Evolutionary conservation across 2,888 invertebrate species (phyloP).

Genomic region (Tuta absoluta): DNA sequence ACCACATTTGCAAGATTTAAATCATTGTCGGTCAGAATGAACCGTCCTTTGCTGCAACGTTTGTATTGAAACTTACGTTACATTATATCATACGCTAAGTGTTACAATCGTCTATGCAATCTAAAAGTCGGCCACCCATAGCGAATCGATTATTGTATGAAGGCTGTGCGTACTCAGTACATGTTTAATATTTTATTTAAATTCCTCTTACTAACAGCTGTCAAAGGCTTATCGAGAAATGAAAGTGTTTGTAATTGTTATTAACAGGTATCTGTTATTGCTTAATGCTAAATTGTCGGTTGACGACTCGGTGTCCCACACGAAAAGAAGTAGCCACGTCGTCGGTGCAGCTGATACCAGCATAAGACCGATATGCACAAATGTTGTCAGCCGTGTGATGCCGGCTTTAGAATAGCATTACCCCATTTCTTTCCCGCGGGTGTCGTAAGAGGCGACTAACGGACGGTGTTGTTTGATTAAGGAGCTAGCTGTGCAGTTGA

Average conservation of each 20-base stretch:
- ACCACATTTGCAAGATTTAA: no score
- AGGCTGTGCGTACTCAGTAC: neutral
- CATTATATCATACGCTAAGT: slow-evolving; percentile 26
- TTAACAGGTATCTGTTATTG: neutral
- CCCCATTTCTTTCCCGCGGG: no score
- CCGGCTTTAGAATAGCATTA: no score
- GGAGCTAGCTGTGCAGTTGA: no score
- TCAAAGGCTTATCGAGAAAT: neutral
- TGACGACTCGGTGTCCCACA: no score
- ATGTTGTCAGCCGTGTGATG: no score
- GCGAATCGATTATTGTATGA: slow-evolving; percentile 12
- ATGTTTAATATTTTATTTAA: neutral
- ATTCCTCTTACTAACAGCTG: neutral
- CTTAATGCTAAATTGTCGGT: neutral
- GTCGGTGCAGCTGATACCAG: no score
- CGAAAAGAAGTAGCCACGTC: no score
- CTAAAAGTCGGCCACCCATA: neutral
- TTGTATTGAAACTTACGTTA: neutral
- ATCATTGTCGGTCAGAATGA: neutral
- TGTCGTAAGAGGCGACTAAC: no score
- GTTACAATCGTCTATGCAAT: slow-evolving; percentile 21
- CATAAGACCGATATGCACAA: no score
- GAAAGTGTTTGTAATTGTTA: neutral
- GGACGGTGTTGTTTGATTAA: no score
- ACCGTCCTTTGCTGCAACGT: neutral